Percentiles rank a stretch among this genome's conserved stretches.
Evolutionary conservation across 2,888 invertebrate genomes (phyloP).

Genomic region (Siphlonurus alternatus): DNA sequence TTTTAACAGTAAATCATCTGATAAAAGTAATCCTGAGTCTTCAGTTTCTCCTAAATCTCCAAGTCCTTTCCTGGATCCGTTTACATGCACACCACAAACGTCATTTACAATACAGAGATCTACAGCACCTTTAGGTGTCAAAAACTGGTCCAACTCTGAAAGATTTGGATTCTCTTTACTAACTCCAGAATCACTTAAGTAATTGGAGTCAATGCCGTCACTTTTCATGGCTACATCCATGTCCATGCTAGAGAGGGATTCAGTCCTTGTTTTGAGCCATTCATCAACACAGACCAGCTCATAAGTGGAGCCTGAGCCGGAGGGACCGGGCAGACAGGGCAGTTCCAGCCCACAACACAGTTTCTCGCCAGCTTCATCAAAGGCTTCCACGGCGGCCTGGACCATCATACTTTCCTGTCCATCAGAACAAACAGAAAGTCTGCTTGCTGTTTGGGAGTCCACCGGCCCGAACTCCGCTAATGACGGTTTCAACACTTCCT

Average conservation of each 20-base stretch:
- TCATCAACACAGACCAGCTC: slow-evolving; percentile 20
- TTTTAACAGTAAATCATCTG: not conserved
- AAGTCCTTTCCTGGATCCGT: not conserved
- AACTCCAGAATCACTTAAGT: slow-evolving; percentile 9
- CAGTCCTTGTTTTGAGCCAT: slow-evolving; percentile 23
- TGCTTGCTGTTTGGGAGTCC: not conserved
- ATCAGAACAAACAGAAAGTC: not conserved
- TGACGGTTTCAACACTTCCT: slow-evolving; percentile 1
- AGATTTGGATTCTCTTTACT: slow-evolving; percentile 8
- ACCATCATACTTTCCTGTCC: not conserved
- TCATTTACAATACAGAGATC: slow-evolving; percentile 12
- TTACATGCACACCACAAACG: slow-evolving; percentile 11
- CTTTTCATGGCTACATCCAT: slow-evolving; percentile 4
- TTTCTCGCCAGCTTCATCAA: not conserved
- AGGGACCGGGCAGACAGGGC: not conserved
- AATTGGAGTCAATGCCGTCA: slow-evolving; percentile 10
- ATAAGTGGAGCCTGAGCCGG: not conserved
- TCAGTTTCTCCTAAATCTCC: not conserved
- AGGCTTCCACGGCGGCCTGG: not conserved
- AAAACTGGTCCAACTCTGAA: slow-evolving; percentile 7
- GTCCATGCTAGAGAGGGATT: slow-evolving; percentile 19
- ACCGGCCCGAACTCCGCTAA: not conserved
- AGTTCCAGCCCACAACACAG: not conserved
- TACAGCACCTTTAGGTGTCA: slow-evolving; percentile 11
- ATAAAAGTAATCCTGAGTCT: not conserved